Conservation (phyloP, 2,797 vertebrate species). For the Danio aesculapii region DNA sequence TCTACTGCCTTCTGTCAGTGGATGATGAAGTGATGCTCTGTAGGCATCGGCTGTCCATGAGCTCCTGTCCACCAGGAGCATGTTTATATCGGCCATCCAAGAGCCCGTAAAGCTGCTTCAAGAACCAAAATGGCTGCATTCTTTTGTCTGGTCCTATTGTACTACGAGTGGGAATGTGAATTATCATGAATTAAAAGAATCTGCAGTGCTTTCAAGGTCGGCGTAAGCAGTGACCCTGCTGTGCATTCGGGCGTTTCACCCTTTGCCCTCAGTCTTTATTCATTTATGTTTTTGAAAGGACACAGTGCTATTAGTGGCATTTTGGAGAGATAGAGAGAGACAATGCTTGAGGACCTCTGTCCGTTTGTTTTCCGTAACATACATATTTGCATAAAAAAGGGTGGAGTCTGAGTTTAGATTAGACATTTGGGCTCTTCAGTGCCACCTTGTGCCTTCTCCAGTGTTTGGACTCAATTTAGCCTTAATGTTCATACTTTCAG, state of each 20-base stretch:
- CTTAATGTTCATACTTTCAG: neutral
- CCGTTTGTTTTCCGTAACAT: neutral
- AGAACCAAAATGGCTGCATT: neutral
- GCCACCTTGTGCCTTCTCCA: neutral
- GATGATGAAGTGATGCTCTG: constrained; percentile 75
- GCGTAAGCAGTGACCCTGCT: neutral
- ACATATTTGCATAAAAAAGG: neutral
- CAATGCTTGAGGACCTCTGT: neutral
- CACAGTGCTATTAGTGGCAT: neutral
- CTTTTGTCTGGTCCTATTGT: neutral
- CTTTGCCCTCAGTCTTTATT: constrained; percentile 17
- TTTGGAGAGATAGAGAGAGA: neutral
- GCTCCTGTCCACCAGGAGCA: constrained; percentile 72
- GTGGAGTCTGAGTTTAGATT: neutral
- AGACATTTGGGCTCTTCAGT: neutral
- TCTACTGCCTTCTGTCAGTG: constrained; percentile 77
- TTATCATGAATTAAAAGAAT: constrained; percentile 1
- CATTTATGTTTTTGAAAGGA: neutral
- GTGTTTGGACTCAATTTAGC: neutral
- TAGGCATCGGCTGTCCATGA: constrained; percentile 68
- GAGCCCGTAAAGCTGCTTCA: neutral
- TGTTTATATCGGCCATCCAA: constrained; percentile 30
- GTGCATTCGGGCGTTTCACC: neutral
- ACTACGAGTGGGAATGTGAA: neutral
- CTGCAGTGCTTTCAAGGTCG: neutral